Conservation (phyloP, 2,113 vertebrate genomes). For the Psophia crepitans region DNA sequence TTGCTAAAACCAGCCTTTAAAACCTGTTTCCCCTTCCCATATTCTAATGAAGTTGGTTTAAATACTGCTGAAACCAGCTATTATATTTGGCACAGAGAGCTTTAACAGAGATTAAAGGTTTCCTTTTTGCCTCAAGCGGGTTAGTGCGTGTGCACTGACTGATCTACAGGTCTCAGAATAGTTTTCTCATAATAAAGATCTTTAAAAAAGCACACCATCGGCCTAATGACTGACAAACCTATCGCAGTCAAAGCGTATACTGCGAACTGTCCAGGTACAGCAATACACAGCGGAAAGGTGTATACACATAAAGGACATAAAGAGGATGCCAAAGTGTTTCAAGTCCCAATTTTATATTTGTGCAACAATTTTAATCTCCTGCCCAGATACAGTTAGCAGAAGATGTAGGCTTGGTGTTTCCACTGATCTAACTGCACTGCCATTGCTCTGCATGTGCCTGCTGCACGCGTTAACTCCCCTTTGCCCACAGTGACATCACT, state of each 20-base stretch:
- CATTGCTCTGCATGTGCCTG: rapidly evolving
- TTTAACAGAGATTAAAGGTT: slow-evolving; percentile 43
- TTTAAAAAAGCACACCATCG: background rate
- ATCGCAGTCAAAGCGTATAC: background rate
- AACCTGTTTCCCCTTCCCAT: background rate
- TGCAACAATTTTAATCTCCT: background rate
- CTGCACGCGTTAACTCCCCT: background rate
- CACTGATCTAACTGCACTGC: rapidly evolving
- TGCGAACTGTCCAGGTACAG: background rate
- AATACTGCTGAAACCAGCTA: slow-evolving; percentile 37
- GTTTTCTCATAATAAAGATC: background rate
- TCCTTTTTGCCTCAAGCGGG: background rate
- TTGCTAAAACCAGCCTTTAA: slow-evolving; percentile 38
- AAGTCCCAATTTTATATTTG: background rate
- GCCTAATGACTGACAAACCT: background rate
- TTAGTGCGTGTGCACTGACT: background rate
- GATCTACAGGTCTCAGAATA: background rate
- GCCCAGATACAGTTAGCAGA: background rate
- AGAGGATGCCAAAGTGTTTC: background rate
- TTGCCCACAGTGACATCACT: background rate
- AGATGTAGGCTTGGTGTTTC: background rate
- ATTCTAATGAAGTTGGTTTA: slow-evolving; percentile 34
- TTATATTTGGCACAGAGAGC: slow-evolving; percentile 22
- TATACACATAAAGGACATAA: background rate
- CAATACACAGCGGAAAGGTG: background rate